phyloP scores from a whole-genome alignment of 2,888 invertebrate species.

The Sinopyrophorus schimmeli region DNA sequence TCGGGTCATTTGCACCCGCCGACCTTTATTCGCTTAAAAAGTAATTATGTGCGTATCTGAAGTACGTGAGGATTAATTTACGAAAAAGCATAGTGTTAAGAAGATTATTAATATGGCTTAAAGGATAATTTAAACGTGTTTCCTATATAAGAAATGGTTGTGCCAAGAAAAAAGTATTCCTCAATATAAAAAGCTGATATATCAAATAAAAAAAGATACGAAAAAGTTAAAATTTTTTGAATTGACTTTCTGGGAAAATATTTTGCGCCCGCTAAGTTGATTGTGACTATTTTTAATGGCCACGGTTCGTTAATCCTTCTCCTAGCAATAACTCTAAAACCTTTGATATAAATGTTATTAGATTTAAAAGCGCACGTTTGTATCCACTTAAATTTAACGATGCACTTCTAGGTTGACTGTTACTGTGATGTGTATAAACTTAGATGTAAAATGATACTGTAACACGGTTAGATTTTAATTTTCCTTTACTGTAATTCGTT shows the following conservation, averaged over 20 bases:
- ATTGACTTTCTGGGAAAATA: constrained; percentile 12
- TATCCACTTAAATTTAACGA: constrained; percentile 31
- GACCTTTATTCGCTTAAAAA: too few relatives aligned
- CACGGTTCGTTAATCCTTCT: constrained; percentile 27
- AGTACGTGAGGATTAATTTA: not conserved
- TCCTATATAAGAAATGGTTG: constrained; percentile 25
- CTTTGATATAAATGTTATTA: constrained; percentile 31
- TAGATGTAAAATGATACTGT: constrained; percentile 21
- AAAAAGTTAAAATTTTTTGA: constrained; percentile 11
- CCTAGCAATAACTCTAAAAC: constrained; percentile 29
- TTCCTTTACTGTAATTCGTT: too few relatives aligned
- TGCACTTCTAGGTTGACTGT: constrained; percentile 33
- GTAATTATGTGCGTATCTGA: too few relatives aligned
- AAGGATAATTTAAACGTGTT: constrained; percentile 18
- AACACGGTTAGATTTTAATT: too few relatives aligned
- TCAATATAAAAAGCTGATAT: constrained; percentile 16
- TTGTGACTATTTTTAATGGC: constrained; percentile 14
- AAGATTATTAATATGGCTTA: constrained; percentile 10
- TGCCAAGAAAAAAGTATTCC: constrained; percentile 19
- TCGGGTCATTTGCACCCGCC: too few relatives aligned
- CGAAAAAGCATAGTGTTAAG: constrained; percentile 7
- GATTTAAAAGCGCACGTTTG: constrained; percentile 31
- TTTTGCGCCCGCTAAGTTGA: constrained; percentile 19
- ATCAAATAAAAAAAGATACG: constrained; percentile 9
- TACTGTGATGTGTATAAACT: constrained; percentile 32